phyloP scores from a whole-genome alignment of 2,113 vertebrate genomes.

The Cyphomyrus plagiostoma region DNA sequence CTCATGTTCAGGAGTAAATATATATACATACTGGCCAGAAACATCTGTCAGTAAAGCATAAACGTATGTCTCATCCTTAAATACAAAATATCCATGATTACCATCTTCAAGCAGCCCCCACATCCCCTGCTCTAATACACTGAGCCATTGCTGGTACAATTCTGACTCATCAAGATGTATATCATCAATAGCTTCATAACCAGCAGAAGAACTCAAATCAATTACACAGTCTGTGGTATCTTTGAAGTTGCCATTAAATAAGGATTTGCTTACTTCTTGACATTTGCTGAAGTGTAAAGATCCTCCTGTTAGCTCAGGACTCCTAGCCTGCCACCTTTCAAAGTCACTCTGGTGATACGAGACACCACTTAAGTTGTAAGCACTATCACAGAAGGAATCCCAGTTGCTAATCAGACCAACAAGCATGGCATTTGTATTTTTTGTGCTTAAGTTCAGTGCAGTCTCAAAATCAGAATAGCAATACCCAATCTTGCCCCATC shows the following conservation, averaged over 20 bases:
- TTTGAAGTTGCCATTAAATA: conserved; percentile 47
- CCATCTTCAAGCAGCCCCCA: conserved; percentile 93
- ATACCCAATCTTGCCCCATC: conserved; percentile 14
- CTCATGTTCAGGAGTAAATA: conserved; percentile 72
- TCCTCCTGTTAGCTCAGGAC: conserved; percentile 59
- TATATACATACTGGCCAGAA: conserved; percentile 79
- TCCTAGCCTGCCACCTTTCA: conserved; percentile 64
- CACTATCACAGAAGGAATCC: conserved; percentile 55
- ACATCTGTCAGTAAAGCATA: conserved; percentile 88
- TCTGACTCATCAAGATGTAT: conserved; percentile 65
- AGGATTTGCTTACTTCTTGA: conserved; percentile 47
- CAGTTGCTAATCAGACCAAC: conserved; percentile 32
- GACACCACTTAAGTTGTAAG: conserved; percentile 64
- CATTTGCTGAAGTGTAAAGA: conserved; percentile 50
- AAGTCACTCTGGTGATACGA: conserved; percentile 70
- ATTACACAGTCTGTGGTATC: conserved; percentile 44
- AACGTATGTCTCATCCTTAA: conserved; percentile 82
- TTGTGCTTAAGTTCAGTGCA: conserved; percentile 59
- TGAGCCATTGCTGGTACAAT: conserved; percentile 86
- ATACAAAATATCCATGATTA: conserved; percentile 88
- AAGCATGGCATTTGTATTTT: conserved; percentile 40
- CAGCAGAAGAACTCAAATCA: conserved; percentile 61
- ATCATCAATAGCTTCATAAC: conserved; percentile 58
- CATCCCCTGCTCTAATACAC: conserved; percentile 77
- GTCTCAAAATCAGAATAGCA: conserved; percentile 38